Base-by-base conservation (phyloP, 2,888 invertebrate genomes). In the Apamea anceps region DNA sequence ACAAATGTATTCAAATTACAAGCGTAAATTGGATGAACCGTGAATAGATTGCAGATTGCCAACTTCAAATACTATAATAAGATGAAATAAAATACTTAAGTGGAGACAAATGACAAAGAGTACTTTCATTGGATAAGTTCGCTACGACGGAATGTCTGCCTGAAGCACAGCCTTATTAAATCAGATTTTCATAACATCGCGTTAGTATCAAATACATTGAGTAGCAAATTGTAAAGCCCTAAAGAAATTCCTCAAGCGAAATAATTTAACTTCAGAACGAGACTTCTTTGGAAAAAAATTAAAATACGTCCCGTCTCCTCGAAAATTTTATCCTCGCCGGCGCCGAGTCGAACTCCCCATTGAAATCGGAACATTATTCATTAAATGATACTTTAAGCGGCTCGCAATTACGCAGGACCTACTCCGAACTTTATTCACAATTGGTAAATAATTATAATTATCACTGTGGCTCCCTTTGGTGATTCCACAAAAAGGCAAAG, bases 361-460 rank as follows among this genome's bases (percentile, higher is more conserved):
- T 94, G 93, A 95, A 94, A 93, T 93, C 92, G 88, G 90, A 87
- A 91, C 91, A 94, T 94, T 95, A 95, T 95, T 95, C 93, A 94
- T 96, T 94, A 94, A 95, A 95, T 93, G 95, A 95, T 95, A 95
- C 95, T 95, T 94, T 95, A 94, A 94, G 92, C 93, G 94, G 91
- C 92, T 93, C 91, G 94, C 95, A 96, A 96, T 96, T 96, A 96
- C 93, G 90, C 89, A 86, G 92, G 89, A 93, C 92, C 91, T 93
- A 89, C 91, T 93, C 88, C 90, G 89, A 96, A 96, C 94, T 96
- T 96, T 93, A 91, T 91, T 94, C 93, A 94, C 95, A 96, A 96
- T 96, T 95, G 96, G 94, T 95, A 96, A 96, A 96, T 96, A 96
- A 96, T 96, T 96, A 96, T 95, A 96, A 96, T 96, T 94, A 96